Evolutionary conservation across 2,888 invertebrate genomes (phyloP), one percentile per base, ranked within the genome.

Genomic region (Rugalucina vietnamica): DNA sequence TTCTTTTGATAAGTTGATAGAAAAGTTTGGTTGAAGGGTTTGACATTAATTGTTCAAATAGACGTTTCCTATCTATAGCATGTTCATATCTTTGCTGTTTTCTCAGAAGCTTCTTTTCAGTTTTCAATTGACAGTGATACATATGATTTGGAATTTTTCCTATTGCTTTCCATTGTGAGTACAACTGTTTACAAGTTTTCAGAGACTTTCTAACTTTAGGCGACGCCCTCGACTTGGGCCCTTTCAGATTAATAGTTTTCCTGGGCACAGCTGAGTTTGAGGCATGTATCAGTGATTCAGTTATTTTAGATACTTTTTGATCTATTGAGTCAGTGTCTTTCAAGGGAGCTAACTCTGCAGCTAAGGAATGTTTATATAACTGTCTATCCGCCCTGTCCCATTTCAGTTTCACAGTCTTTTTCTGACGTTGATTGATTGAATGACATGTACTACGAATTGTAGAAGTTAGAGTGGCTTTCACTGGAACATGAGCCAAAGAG

Each of bases 11-110:
- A 21, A 54, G 54, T 54, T 54, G 54, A 21, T 54, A 54, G n/a
- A 54, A 54, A 60, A n/a, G 54, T 21, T 54, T 54, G 4, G 54
- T n/a, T 5, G 54, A 14, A 54, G 54, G 54, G 4, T 54, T 76
- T 27, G 57, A 37, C 75, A 76, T 76, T n/a, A 76, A 50, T 37
- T 60, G 21, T n/a, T 76, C 50, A 27, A 60, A 60, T 27, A 60
- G 12, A 5, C 21, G n/a, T 32, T 29, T 57, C 54, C 57, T 50
- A n/a, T 75, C 74, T 10, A 54, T 34, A 0, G 37, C 57, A 2
- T 75, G 32, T 75, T 75, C 74, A 54, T 18, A 54, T 8, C 54
- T 8, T 21, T 54, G 54, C n/a, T 54, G 54, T 4, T 21, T 54
- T 54, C 54, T 54, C 54, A 54, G n/a, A 14, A 21, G 14, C n/a